A percentile compares a stretch with the other conserved stretches of the same genome.
phyloP scores from a whole-genome alignment of 2,113 vertebrate genomes.

The Opisthocomus hoazin region DNA sequence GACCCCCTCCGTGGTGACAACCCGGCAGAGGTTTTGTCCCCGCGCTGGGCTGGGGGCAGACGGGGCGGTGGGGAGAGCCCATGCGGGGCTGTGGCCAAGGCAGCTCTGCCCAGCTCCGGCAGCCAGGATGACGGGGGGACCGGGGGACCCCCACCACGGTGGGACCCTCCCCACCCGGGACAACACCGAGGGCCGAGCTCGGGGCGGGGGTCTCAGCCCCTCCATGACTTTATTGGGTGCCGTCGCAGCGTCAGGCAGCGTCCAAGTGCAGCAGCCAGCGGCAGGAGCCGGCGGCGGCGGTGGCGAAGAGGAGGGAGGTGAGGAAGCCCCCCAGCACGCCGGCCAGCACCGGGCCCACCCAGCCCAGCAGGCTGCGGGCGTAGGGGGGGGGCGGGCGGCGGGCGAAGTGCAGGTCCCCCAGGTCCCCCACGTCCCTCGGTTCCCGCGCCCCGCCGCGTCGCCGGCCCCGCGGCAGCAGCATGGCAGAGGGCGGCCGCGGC shows the following conservation, averaged over 20 bases:
- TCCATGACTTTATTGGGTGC: background rate
- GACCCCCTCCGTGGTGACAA: too few relatives aligned
- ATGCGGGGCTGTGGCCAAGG: background rate
- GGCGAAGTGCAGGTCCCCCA: conserved; percentile 67
- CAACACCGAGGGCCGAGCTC: fast-evolving
- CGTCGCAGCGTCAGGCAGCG: fast-evolving
- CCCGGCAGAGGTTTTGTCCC: background rate
- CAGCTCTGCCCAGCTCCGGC: background rate
- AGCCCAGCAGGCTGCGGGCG: conserved; percentile 58
- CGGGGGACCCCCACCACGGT: background rate
- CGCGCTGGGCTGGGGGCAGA: background rate
- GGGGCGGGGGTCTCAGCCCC: fast-evolving
- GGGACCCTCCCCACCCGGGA: background rate
- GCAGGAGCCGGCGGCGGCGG: background rate
- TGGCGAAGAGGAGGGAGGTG: conserved; percentile 24
- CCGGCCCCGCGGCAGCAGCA: background rate
- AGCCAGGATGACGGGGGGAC: fast-evolving
- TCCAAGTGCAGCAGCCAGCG: conserved; percentile 2
- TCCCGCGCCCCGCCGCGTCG: fast-evolving
- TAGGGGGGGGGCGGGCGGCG: conserved; percentile 52
- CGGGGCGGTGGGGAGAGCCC: background rate
- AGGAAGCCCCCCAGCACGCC: conserved; percentile 78
- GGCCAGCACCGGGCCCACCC: conserved; percentile 60
- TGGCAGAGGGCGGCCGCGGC: background rate
- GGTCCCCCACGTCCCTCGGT: background rate